Base-by-base conservation (phyloP, 1,140 invertebrate genomes). In the Microplitis mediator region DNA sequence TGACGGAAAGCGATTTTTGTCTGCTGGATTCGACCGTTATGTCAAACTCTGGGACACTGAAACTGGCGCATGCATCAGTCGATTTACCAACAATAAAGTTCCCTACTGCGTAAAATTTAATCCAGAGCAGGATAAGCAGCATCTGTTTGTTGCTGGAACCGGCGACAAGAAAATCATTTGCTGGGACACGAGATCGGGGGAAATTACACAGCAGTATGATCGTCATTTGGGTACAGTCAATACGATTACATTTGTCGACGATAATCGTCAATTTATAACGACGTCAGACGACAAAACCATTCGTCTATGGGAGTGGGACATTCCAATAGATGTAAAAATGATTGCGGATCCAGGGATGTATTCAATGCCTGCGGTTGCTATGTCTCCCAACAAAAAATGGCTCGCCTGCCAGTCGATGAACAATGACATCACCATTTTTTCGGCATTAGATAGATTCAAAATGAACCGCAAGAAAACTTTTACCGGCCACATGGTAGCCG, bases 271-370 rank as follows among this genome's bases (percentile, higher is more conserved):
- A 81, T 99, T 99, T 89, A 97, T 99, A 0, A 97, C 97, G 11
- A 99, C 98, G 0, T 99, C 98, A 0, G 98, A 99, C 86, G 98
- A 99, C 84, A 99, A 99, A 88, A 98, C 96, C 86, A 88, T 99
- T 74, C 88, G 98, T 65, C 97, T 99, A 67, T 99, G 98, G 98
- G 98, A 99, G 91, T 99, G 98, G 94, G 97, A 99, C 85, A 98
- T 99, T 83, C 98, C 98, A 0, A 98, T 99, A 3, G 98, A 99
- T 85, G 99, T 99, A 93, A 99, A 99, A 85, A 99, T 99, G 82
- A 99, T 99, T 79, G 98, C 98, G n/a, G 98, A 99, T 89, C 98
- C 98, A 3, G 93, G 95, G 3, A 98, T 99, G 96, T 98, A 99
- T 88, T 99, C 97, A 4, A 98, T 99, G 93, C 98, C 98, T 0